Evolutionary conservation across 2,888 invertebrate genomes (phyloP).

Genomic region (Agrotis segetum): DNA sequence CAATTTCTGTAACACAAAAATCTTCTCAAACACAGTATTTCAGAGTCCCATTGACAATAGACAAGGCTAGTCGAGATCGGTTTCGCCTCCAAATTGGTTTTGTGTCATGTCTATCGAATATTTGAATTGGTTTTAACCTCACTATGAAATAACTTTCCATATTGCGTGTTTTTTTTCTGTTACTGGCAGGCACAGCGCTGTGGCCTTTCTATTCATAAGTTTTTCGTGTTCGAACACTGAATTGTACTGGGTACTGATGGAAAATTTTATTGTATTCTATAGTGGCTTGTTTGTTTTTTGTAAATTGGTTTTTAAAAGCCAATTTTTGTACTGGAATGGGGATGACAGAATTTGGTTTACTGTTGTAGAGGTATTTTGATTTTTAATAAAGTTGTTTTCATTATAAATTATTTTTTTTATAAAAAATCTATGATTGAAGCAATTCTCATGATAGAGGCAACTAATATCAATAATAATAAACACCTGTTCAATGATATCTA

Average conservation of each 20-base stretch:
- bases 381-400: background rate
- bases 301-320: slow-evolving; percentile 42
- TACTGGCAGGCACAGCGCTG: slow-evolving; percentile 70
- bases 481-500: background rate
- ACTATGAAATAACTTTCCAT: slow-evolving; percentile 77
- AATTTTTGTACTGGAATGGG: slow-evolving; percentile 27
- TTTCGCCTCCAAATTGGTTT: slow-evolving; percentile 80
- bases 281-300: slow-evolving; percentile 22
- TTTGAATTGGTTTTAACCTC: slow-evolving; percentile 88
- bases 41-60: slow-evolving; percentile 63
- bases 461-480: background rate
- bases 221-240: slow-evolving; percentile 33
- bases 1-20: slow-evolving; percentile 5
- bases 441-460: no score
- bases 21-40: slow-evolving; percentile 30
- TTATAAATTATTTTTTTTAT: no score
- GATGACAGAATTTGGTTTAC: background rate
- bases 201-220: slow-evolving; percentile 61
- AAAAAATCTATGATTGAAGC: background rate
- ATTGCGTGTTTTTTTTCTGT: slow-evolving; percentile 71
- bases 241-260: slow-evolving; percentile 36
- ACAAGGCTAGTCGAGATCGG: slow-evolving; percentile 69
- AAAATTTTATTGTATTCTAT: slow-evolving; percentile 38
- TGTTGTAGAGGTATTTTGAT: background rate
- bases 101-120: slow-evolving; percentile 82